These are phyloP conservation scores for Barypeithes pellucidus DNA, from an alignment of 2,888 invertebrate genomes.

Conservation along the genomic window DNA sequence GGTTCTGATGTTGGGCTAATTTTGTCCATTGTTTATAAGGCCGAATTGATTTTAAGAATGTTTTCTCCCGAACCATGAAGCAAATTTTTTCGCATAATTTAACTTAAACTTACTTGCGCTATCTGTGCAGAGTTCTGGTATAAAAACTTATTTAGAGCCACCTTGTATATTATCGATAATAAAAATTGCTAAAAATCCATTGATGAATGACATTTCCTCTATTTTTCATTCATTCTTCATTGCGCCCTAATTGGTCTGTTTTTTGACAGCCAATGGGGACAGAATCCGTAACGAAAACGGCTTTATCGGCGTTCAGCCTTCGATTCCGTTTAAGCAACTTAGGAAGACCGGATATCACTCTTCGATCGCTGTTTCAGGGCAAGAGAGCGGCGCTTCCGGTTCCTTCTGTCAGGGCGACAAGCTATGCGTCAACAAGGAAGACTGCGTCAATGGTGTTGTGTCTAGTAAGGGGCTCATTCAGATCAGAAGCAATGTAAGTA, in stretches of 20 bases:
- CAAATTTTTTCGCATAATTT: no score
- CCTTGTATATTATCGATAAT: no score
- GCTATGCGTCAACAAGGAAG: conserved; percentile 76
- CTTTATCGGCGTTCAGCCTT: conserved; percentile 68
- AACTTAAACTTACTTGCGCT: no score
- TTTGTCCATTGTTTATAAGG: no score
- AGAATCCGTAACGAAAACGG: conserved; percentile 63
- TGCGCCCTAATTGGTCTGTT: conserved; percentile 49
- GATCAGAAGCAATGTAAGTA: conserved; percentile 72
- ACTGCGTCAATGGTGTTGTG: conserved; percentile 77
- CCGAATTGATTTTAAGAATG: no score
- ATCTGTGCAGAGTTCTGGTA: no score
- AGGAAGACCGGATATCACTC: conserved; percentile 57
- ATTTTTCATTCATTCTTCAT: background rate
- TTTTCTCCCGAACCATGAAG: no score
- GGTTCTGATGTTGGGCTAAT: no score
- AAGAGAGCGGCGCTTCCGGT: conserved; percentile 38
- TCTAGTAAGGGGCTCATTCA: conserved; percentile 61
- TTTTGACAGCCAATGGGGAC: conserved; percentile 63
- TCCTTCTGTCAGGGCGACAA: conserved; percentile 74
- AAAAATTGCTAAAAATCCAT: no score
- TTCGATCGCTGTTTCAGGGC: conserved; percentile 54
- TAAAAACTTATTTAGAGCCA: no score
- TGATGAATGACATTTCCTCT: background rate
- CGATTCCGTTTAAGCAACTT: conserved; percentile 59